Percentiles rank a stretch among this genome's conserved stretches.
phyloP scores from a whole-genome alignment of 2,797 vertebrate genomes.

The Anabacerthia variegaticeps region DNA sequence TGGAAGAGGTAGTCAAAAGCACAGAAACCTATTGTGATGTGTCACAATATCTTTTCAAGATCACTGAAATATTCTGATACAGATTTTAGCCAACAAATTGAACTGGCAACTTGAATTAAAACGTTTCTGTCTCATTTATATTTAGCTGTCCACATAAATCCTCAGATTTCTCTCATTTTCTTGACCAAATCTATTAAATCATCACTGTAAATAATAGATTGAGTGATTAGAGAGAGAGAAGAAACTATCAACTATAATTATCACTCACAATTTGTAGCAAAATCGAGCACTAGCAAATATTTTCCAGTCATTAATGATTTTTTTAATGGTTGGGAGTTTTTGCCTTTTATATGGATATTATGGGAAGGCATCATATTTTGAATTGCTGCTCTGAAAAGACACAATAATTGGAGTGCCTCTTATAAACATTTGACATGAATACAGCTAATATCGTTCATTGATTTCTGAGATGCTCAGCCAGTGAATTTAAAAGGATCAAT shows the following conservation, averaged over 20 bases:
- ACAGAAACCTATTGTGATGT: not conserved
- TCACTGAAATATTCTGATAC: not conserved
- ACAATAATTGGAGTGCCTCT: not conserved
- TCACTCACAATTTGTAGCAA: not conserved
- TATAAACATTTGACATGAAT: not conserved
- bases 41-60: not conserved
- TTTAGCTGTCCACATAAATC: not conserved
- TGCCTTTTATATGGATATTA: not conserved
- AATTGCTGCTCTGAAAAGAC: not conserved
- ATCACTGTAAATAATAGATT: not conserved
- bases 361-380: not conserved
- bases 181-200: not conserved
- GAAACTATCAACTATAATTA: not conserved
- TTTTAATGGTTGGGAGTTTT: fast-evolving
- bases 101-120: not conserved
- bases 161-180: not conserved
- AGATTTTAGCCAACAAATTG: not conserved
- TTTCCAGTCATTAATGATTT: not conserved
- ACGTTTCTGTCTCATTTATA: not conserved
- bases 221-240: not conserved
- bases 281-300: not conserved
- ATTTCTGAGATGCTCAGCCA: not conserved
- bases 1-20: not conserved
- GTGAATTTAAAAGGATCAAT: not conserved
- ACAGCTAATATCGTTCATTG: not conserved